Conservation (phyloP, 2,888 invertebrate species). For the Trissolcus brochymenae region DNA sequence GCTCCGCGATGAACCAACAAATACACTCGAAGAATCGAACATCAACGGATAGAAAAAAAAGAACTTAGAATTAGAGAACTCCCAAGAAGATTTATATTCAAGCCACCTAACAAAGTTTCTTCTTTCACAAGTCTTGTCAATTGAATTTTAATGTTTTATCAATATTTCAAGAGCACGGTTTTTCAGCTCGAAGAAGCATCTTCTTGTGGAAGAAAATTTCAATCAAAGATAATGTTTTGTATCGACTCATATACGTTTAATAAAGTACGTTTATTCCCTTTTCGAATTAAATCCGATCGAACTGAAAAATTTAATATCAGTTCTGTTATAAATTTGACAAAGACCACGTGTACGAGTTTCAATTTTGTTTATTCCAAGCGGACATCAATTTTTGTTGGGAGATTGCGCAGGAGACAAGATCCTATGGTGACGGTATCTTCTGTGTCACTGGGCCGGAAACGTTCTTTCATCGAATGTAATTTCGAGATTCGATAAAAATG, state of each 20-base stretch:
- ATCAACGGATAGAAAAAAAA: neutral
- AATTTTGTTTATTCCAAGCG: conserved; percentile 9
- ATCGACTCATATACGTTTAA: neutral
- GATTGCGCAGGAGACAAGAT: conserved; percentile 4
- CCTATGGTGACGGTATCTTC: conserved; percentile 25
- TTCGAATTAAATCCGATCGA: too few species aligned
- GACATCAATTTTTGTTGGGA: conserved; percentile 26
- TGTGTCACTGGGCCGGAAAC: conserved; percentile 18
- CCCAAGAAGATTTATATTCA: conserved; percentile 15
- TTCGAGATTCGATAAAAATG: conserved; percentile 35
- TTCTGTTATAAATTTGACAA: conserved; percentile 5
- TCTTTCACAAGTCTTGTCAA: conserved; percentile 9
- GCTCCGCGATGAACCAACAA: conserved; percentile 19
- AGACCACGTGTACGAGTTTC: neutral
- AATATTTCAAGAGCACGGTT: too few species aligned
- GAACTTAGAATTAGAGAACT: conserved; percentile 9
- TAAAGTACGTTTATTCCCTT: neutral
- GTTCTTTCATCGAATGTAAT: conserved; percentile 34
- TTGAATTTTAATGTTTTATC: conserved; percentile 9
- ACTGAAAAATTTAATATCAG: too few species aligned
- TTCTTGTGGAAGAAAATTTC: too few species aligned
- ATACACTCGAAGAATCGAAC: conserved; percentile 11
- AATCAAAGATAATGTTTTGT: too few species aligned
- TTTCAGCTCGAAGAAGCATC: too few species aligned
- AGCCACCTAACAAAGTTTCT: conserved; percentile 9